Evolutionary conservation across 2,888 invertebrate species (phyloP).

Genomic region (Harmothoe impar): DNA sequence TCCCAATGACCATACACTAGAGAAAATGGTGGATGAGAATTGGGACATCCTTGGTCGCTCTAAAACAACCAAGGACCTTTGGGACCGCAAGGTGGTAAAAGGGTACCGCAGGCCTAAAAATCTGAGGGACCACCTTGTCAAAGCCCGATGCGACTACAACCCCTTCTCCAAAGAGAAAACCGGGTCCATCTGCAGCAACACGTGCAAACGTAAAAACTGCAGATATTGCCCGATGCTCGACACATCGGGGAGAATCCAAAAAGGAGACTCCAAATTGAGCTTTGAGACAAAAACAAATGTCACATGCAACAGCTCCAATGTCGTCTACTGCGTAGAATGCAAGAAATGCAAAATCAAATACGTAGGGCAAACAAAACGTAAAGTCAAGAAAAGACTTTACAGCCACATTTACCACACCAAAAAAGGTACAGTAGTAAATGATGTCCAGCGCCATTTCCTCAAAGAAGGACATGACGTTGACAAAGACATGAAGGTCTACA

Average conservation of each 20-base stretch:
- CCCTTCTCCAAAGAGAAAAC: not conserved
- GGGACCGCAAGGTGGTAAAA: not conserved
- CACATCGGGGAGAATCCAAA: not conserved
- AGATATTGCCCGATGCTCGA: not conserved
- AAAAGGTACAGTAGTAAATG: not conserved
- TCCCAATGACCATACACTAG: not conserved
- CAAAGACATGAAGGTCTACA: not conserved
- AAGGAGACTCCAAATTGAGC: not conserved
- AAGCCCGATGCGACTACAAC: not conserved
- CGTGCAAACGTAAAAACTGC: not conserved
- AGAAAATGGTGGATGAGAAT: not conserved
- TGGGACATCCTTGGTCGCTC: not conserved
- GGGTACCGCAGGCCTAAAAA: not conserved
- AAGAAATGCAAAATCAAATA: not conserved
- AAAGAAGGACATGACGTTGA: not conserved
- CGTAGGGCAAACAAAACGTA: not conserved
- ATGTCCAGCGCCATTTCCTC: not conserved
- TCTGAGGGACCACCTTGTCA: not conserved
- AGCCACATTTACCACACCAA: not conserved
- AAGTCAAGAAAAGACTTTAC: not conserved
- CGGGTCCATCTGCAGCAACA: not conserved
- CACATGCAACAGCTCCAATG: conserved; percentile 18
- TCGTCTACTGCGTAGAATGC: conserved; percentile 1
- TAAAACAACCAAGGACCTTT: not conserved
- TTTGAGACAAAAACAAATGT: not conserved